Conservation (phyloP, 2,888 invertebrate genomes). For the Caenorhabditis sulstoni region DNA sequence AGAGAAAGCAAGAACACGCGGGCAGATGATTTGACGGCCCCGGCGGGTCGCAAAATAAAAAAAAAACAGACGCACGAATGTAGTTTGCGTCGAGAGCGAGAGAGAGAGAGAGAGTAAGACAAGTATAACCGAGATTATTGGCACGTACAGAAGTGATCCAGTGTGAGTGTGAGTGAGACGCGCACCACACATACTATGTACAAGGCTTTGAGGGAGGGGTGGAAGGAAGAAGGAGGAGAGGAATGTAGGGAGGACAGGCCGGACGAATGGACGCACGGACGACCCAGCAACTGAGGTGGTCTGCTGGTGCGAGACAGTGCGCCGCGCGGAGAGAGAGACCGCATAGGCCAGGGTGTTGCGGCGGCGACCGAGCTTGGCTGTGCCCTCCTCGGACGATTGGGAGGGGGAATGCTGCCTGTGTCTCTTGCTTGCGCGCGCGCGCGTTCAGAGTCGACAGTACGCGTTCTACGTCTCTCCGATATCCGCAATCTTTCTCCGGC, state of each 20-base stretch:
- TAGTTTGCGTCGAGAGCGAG: slow-evolving; percentile 8
- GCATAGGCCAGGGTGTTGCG: slow-evolving; percentile 22
- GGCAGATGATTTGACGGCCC: slow-evolving; percentile 43
- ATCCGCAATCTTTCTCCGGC: slow-evolving; percentile 2
- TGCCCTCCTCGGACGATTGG: slow-evolving; percentile 49
- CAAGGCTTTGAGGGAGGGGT: slow-evolving; percentile 21
- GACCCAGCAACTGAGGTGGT: slow-evolving; percentile 32
- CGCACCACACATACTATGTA: slow-evolving; percentile 22
- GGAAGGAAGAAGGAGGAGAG: slow-evolving; percentile 5
- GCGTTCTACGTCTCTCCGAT: slow-evolving; percentile 41
- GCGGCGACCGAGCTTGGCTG: slow-evolving; percentile 28
- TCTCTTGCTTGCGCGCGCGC: slow-evolving; percentile 34
- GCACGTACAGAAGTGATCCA: slow-evolving; percentile 11
- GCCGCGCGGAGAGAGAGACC: slow-evolving; percentile 20
- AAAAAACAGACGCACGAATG: slow-evolving; percentile 24
- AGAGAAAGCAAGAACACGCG: slow-evolving; percentile 17
- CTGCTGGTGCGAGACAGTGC: neutral
- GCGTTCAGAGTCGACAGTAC: slow-evolving; percentile 52
- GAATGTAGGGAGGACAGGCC: slow-evolving; percentile 38
- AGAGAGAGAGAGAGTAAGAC: neutral
- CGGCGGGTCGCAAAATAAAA: slow-evolving; percentile 21
- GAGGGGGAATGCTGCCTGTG: neutral
- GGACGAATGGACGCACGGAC: slow-evolving; percentile 37
- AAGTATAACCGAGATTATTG: slow-evolving; percentile 5
- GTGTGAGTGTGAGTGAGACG: too few relatives aligned